Conservation (phyloP, 2,113 vertebrate species). For the Siniperca knerii region DNA sequence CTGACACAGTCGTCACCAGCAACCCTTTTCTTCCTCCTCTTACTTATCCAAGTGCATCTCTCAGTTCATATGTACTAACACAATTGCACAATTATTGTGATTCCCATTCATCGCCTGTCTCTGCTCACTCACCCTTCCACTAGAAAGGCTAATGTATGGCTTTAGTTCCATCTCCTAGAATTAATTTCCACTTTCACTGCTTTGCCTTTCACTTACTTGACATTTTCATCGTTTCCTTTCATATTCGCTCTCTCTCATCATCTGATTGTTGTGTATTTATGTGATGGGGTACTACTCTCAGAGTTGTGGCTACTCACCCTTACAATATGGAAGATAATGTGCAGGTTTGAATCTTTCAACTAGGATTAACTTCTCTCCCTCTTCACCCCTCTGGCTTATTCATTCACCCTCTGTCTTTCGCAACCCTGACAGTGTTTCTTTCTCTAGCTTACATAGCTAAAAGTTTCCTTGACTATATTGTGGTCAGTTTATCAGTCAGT, state of each 20-base stretch:
- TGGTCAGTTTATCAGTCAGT: slow-evolving; percentile 9
- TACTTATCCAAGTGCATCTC: slow-evolving; percentile 40
- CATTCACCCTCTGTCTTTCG: slow-evolving; percentile 1
- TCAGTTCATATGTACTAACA: slow-evolving; percentile 52
- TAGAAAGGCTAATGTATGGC: slow-evolving; percentile 61
- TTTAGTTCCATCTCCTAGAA: slow-evolving; percentile 49
- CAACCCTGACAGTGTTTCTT: background rate
- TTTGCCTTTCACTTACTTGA: slow-evolving; percentile 45
- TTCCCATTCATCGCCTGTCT: slow-evolving; percentile 41
- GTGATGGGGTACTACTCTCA: slow-evolving; percentile 29
- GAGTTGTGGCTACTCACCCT: slow-evolving; percentile 42
- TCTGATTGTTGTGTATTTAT: slow-evolving; percentile 30
- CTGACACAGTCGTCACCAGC: slow-evolving; percentile 22
- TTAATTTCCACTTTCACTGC: slow-evolving; percentile 40
- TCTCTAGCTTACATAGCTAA: background rate
- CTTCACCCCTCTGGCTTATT: background rate
- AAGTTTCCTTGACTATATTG: background rate
- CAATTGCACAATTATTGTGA: slow-evolving; percentile 68
- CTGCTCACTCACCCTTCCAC: slow-evolving; percentile 44
- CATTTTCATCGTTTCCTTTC: slow-evolving; percentile 47
- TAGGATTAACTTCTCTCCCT: slow-evolving; percentile 25
- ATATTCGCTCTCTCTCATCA: slow-evolving; percentile 32
- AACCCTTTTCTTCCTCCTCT: background rate
- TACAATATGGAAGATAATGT: slow-evolving; percentile 44
- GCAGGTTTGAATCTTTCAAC: slow-evolving; percentile 38